These are phyloP conservation scores for Galeruca laticollis DNA, from an alignment of 2,888 invertebrate genomes.

Conservation along the genomic window DNA sequence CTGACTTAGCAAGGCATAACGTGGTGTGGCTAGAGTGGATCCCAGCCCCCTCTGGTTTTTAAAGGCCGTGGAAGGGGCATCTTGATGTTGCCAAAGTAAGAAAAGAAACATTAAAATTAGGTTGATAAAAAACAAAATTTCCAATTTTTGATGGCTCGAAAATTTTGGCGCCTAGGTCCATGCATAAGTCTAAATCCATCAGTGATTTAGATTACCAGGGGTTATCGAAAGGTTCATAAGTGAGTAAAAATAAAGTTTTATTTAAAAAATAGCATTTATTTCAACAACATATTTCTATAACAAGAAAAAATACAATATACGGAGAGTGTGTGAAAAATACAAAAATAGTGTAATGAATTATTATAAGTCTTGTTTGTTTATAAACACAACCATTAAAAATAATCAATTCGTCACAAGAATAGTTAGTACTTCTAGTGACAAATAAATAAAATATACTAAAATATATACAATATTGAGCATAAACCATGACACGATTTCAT, in stretches of 20 bases:
- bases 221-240: not conserved
- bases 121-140: too few species aligned
- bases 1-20: too few species aligned
- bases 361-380: slow-evolving; percentile 3
- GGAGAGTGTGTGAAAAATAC: not conserved
- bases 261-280: slow-evolving; percentile 7
- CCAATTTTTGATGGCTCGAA: too few species aligned
- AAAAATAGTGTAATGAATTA: not conserved
- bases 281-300: slow-evolving; percentile 6
- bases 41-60: too few species aligned
- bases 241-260: not conserved
- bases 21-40: too few species aligned
- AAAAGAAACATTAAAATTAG: too few species aligned
- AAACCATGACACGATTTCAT: slow-evolving; percentile 10
- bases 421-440: not conserved
- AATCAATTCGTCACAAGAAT: not conserved
- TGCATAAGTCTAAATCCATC: too few species aligned
- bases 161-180: too few species aligned
- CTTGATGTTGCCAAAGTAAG: too few species aligned
- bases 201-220: too few species aligned
- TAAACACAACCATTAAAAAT: slow-evolving; percentile 12
- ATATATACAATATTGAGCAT: slow-evolving; percentile 14
- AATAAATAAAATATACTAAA: not conserved
- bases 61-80: too few species aligned
- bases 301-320: not conserved